phyloP scores from a whole-genome alignment of 2,888 invertebrate genomes.

The Sinelater perroti region DNA sequence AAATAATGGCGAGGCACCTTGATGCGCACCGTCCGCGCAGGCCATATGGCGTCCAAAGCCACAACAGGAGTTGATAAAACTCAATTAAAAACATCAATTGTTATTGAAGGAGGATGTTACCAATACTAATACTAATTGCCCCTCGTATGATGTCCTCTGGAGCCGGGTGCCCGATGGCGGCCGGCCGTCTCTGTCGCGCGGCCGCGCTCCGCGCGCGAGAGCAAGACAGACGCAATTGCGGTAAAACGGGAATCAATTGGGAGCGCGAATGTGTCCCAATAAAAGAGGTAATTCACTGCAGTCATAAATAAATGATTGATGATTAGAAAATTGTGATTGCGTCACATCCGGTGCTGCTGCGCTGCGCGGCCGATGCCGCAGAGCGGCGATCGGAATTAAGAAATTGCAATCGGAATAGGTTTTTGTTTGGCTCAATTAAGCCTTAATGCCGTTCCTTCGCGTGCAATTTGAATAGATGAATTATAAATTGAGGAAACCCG shows the following conservation, averaged over 20 bases:
- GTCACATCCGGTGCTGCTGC: slow-evolving; percentile 57
- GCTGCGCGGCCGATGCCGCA: slow-evolving; percentile 10
- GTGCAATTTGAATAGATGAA: slow-evolving; percentile 23
- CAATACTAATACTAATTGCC: slow-evolving; percentile 47
- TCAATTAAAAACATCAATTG: slow-evolving; percentile 45
- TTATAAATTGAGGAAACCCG: slow-evolving; percentile 13
- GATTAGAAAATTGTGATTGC: slow-evolving; percentile 62
- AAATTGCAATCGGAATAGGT: slow-evolving; percentile 36
- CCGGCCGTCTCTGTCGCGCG: slow-evolving; percentile 28
- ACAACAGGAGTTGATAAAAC: slow-evolving; percentile 29
- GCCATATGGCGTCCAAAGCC: slow-evolving; percentile 10
- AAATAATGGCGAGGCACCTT: slow-evolving; percentile 17
- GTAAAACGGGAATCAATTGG: slow-evolving; percentile 43
- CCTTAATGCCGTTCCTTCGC: slow-evolving; percentile 13
- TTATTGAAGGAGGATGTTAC: slow-evolving; percentile 50
- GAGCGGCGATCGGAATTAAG: slow-evolving; percentile 35
- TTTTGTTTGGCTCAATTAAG: slow-evolving; percentile 29
- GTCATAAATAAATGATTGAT: slow-evolving; percentile 62
- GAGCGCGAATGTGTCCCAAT: slow-evolving; percentile 44
- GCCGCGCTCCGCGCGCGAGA: slow-evolving; percentile 17
- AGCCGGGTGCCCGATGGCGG: slow-evolving; percentile 33
- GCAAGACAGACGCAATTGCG: slow-evolving; percentile 40
- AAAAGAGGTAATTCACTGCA: slow-evolving; percentile 54
- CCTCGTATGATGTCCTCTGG: slow-evolving; percentile 42
- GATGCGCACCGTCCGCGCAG: background rate